Evolutionary conservation across 1,140 invertebrate species (phyloP), one percentile per base, ranked within the genome.

Genomic region (Popillia japonica): DNA sequence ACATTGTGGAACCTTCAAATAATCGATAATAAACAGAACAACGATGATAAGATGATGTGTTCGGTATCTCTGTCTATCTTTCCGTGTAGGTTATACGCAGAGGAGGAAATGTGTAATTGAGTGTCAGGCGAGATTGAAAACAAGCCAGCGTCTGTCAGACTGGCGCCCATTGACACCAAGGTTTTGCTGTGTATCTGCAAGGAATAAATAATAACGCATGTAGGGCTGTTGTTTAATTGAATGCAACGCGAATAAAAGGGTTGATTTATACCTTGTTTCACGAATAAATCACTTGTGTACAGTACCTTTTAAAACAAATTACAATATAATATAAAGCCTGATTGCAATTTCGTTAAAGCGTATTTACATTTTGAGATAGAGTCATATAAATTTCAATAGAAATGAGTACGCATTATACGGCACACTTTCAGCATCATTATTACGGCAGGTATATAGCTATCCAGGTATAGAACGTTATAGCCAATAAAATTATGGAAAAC

Each of bases 111-210:
- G 61, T 34, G 61, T 68, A 68, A 68, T 68, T 68, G 61, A 68
- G 61, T 68, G 61, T 68, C 61, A 23, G 61, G 20, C 27, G 20
- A 22, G 61, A 68, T 68, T 27, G 61, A 68, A 68, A 68, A 68
- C 61, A 68, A 68, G 61, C 27, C 20, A 68, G 61, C 61, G 61
- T 34, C 61, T 68, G 61, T 27, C 61, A 68, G 61, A 10, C 61
- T 68, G 61, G 61, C 61, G 61, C 61, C 61, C 61, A 34, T 27
- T 68, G 61, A 27, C 61, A 20, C 48, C 48, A 55, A 55, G 48
- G 48, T 17, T 17, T 55, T 17, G 48, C 48, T 55, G 6, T 55
- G 17, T 14, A 55, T 55, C 48, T 55, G 48, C 48, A 55, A 55
- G 48, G 6, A 17, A 55, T 55, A 17, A n/a, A 55, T 55, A 55